Percentiles rank a stretch among this genome's conserved stretches.
These are phyloP conservation scores for Lithodes maja DNA, from an alignment of 2,888 invertebrate genomes.

Conservation along the genomic window DNA sequence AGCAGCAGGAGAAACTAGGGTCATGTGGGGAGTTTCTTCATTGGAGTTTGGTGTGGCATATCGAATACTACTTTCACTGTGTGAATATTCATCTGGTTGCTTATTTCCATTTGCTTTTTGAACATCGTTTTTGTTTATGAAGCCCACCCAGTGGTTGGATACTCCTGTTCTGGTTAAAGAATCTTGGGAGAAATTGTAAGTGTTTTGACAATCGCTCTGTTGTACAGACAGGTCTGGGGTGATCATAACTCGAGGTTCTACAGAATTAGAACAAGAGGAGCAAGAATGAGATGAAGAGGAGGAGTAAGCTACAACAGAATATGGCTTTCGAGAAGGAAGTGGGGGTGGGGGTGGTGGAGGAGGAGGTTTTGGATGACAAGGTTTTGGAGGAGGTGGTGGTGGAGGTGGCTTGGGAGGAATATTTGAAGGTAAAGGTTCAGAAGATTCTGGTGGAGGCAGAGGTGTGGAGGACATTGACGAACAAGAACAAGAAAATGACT, in stretches of 20 bases:
- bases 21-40: constrained; percentile 48
- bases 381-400: not conserved
- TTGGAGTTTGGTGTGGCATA: not conserved
- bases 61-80: not conserved
- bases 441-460: not conserved
- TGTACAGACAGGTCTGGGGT: constrained; percentile 11
- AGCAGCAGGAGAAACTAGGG: constrained; percentile 43
- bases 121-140: not conserved
- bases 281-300: not conserved
- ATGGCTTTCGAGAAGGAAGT: not conserved
- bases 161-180: not conserved
- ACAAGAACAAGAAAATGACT: not conserved
- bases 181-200: constrained; percentile 51
- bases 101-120: not conserved
- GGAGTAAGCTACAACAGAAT: not conserved
- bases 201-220: constrained; percentile 2
- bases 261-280: constrained; percentile 30
- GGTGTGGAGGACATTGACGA: not conserved
- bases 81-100: not conserved
- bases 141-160: not conserved
- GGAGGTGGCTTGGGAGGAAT: not conserved
- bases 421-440: not conserved
- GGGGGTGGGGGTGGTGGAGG: constrained; percentile 10
- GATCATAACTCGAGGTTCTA: constrained; percentile 18
- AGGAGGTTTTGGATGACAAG: not conserved